phyloP scores from a whole-genome alignment of 2,888 invertebrate species.

The Phaonia tiefii region DNA sequence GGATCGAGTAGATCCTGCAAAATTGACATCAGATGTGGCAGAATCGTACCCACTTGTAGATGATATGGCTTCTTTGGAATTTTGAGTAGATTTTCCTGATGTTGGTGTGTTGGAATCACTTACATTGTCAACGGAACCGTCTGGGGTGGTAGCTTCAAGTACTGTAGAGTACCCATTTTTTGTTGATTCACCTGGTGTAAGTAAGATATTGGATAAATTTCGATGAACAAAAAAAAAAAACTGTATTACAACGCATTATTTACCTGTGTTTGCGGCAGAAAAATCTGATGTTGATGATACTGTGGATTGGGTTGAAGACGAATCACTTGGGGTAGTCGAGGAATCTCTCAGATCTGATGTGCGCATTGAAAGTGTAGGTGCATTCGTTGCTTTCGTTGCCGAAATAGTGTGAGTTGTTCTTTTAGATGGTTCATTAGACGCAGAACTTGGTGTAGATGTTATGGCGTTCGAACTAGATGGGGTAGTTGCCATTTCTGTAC shows the following conservation, averaged over 20 bases:
- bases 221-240: too few species aligned
- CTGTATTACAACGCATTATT: too few species aligned
- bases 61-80: too few species aligned
- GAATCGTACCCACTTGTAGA: too few species aligned
- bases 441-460: background rate
- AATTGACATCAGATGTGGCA: too few species aligned
- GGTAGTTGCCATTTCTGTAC: background rate
- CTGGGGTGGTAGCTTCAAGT: too few species aligned
- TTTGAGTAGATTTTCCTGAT: too few species aligned
- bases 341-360: background rate
- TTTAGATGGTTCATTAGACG: background rate
- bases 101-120: background rate
- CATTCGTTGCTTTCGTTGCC: background rate
- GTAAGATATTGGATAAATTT: too few species aligned
- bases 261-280: background rate
- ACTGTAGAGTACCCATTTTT: background rate
- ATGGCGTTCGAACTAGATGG: background rate
- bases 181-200: constrained; percentile 9
- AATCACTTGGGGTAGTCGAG: background rate
- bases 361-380: background rate
- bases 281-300: background rate
- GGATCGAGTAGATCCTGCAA: too few species aligned
- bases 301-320: background rate
- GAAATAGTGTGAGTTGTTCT: background rate
- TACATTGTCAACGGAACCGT: too few species aligned